Percentiles rank a stretch among this genome's conserved stretches.
phyloP scores from a whole-genome alignment of 2,113 vertebrate genomes.

The Thryonomys swinderianus region DNA sequence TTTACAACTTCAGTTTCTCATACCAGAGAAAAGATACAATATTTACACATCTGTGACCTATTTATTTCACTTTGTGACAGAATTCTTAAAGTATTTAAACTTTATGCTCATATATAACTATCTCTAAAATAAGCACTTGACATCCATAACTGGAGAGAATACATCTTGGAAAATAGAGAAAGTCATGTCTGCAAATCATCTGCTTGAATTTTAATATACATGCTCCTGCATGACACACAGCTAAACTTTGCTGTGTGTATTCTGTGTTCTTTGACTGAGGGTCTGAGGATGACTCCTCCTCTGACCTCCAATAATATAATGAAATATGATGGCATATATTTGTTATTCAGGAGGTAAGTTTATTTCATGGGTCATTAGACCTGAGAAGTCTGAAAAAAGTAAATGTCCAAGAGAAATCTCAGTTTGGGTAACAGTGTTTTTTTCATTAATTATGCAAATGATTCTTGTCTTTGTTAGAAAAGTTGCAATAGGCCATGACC shows the following conservation, averaged over 20 bases:
- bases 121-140: neutral
- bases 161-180: neutral
- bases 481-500: neutral
- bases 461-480: neutral
- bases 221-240: neutral
- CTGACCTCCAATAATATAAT: neutral
- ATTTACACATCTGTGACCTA: too few species aligned
- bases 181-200: neutral
- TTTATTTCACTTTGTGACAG: too few species aligned
- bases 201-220: neutral
- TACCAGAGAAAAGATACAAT: too few species aligned
- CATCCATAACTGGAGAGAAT: neutral
- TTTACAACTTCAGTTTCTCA: too few species aligned
- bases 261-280: neutral
- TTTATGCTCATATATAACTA: neutral
- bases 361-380: neutral
- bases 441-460: neutral
- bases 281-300: neutral
- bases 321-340: neutral
- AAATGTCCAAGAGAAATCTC: neutral
- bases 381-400: conserved; percentile 10
- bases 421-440: neutral
- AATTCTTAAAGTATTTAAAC: neutral
- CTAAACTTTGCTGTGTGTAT: neutral
- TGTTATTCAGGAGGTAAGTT: neutral